phyloP scores from a whole-genome alignment of 2,888 invertebrate species.

The Nomada hirtipes region DNA sequence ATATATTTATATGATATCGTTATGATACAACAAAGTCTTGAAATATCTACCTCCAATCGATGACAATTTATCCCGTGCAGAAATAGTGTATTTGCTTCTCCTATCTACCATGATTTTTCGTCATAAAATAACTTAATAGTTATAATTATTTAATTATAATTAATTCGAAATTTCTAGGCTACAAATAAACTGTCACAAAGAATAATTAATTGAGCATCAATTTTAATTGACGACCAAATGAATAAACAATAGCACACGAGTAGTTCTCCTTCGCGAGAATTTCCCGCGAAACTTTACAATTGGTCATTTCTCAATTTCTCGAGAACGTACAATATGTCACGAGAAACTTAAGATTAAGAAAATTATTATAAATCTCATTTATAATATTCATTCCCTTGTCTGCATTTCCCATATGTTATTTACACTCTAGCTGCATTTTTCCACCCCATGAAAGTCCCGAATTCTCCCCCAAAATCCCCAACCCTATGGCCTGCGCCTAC shows the following conservation, averaged over 20 bases:
- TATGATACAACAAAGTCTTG: neutral
- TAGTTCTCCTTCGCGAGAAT: too few species aligned
- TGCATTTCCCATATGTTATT: too few species aligned
- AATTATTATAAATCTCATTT: too few species aligned
- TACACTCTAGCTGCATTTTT: too few species aligned
- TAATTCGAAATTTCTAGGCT: neutral
- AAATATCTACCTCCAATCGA: constrained; percentile 39
- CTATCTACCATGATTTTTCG: constrained; percentile 41
- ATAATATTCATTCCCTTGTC: too few species aligned
- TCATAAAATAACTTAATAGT: neutral
- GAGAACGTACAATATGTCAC: too few species aligned
- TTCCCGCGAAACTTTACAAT: too few species aligned
- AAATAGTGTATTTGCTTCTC: constrained; percentile 36
- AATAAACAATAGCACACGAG: too few species aligned
- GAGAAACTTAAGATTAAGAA: too few species aligned
- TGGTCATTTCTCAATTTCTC: too few species aligned
- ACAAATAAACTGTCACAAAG: neutral
- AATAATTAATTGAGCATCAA: constrained; percentile 2
- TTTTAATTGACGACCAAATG: too few species aligned
- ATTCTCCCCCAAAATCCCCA: constrained; percentile 20
- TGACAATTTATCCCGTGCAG: constrained; percentile 40
- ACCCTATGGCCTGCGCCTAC: constrained; percentile 5
- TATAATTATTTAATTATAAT: too few species aligned
- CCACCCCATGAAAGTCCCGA: neutral
- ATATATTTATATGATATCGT: neutral